Base-by-base conservation (phyloP, 2,888 invertebrate species). In the Amiota communis region DNA sequence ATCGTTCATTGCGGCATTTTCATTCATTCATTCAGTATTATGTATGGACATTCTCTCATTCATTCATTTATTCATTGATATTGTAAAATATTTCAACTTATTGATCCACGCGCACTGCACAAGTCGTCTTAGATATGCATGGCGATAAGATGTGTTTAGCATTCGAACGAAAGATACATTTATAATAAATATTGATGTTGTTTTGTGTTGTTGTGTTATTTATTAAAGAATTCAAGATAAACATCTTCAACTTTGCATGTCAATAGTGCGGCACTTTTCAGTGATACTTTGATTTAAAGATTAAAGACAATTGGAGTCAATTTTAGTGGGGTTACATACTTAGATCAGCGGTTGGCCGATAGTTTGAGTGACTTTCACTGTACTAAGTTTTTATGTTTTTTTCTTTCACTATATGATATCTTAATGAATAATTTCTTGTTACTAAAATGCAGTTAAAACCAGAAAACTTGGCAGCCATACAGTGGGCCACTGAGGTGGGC, bases 161-260 rank as follows among this genome's bases (percentile, higher is more conserved):
- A 17, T 36, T 36, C 36, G 6, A 36, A 36, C 36, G 59, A 59
- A 20, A 11, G 20, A 59, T 59, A 59, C 49, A 67, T 67, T 61
- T 79, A 84, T 82, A 82, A 82, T 84, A 81, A 84, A 84, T 83
- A 83, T 85, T 85, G 78, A 85, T 86, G 84, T 86, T 85, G 80
- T 75, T 74, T 75, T 76, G 85, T 86, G 84, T 86, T 85, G 79
- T 75, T 74, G 75, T 76, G 77, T 73, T 82, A 82, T 83, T 85
- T 83, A 82, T 85, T 78, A n/a, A 83, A 78, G 81, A 76, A 80
- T 56, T 75, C 56, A 49, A 76, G 83, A 83, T 83, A 83, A 83
- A 86, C 74, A 84, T 83, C 86, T 86, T n/a, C 8, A 20, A 6
- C 51, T 51, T 68, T 68, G 67, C 67, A 68, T 68, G 67, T 53